phyloP scores from a whole-genome alignment of 2,113 vertebrate species.

The Pituophis catenifer region DNA sequence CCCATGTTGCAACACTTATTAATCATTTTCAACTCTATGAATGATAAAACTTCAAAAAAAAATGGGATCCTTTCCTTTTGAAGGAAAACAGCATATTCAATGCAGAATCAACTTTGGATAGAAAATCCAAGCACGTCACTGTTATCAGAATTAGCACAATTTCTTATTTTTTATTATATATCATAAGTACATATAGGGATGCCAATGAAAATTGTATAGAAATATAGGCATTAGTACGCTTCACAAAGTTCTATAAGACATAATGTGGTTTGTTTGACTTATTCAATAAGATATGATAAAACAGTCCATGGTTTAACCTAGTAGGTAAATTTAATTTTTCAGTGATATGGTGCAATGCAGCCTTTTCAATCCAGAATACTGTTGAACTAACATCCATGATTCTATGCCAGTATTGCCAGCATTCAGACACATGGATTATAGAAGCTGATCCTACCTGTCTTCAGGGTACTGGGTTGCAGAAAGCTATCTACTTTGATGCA shows the following conservation, averaged over 20 bases:
- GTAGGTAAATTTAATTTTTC: not conserved
- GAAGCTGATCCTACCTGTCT: not conserved
- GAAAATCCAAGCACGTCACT: slow-evolving; percentile 16
- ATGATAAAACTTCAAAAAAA: slow-evolving; percentile 79
- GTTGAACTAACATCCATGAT: not conserved
- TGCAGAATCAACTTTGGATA: slow-evolving; percentile 45
- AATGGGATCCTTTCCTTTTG: slow-evolving; percentile 70
- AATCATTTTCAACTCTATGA: slow-evolving; percentile 88
- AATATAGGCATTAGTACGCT: not conserved
- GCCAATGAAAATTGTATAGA: not conserved
- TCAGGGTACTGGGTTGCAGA: not conserved
- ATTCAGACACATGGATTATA: not conserved
- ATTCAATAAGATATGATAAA: not conserved
- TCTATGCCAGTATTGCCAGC: not conserved
- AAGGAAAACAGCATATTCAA: slow-evolving; percentile 62
- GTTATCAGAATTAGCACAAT: slow-evolving; percentile 40
- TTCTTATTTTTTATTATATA: slow-evolving; percentile 23
- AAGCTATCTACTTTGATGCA: not conserved
- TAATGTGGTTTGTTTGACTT: not conserved
- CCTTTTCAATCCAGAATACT: not conserved
- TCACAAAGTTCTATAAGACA: not conserved
- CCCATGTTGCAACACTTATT: slow-evolving; percentile 79
- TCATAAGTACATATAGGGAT: not conserved
- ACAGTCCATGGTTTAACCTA: not conserved
- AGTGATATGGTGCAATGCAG: not conserved